Percentiles rank a stretch among this genome's conserved stretches.
Evolutionary conservation across 53 echinoderm and acorn worm species (phyloP).

Genomic region (Henricia sp.): DNA sequence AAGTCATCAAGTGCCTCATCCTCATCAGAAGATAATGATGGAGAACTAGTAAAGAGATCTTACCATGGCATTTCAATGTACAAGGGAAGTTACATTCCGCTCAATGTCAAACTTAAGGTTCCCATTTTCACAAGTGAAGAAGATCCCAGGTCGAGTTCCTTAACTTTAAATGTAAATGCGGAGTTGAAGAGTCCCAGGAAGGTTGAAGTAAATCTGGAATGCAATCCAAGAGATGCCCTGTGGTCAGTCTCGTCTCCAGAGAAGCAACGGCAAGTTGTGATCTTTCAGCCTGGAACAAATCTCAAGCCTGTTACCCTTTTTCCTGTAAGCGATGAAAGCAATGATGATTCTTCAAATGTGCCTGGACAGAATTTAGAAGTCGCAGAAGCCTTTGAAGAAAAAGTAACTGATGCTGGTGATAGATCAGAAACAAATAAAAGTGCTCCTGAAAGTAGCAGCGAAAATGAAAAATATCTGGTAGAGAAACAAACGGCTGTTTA

Average conservation of each 20-base stretch:
- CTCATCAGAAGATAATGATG: constrained; percentile 38
- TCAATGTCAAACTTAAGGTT: constrained; percentile 43
- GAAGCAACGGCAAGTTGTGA: constrained; percentile 28
- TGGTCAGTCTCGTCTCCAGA: constrained; percentile 50
- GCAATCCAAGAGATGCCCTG: constrained; percentile 41
- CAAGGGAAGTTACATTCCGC: constrained; percentile 36
- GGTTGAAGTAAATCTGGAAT: constrained; percentile 83
- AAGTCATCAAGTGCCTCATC: constrained; percentile 42
- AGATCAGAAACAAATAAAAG: background rate
- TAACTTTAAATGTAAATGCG: constrained; percentile 78
- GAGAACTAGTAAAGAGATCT: background rate
- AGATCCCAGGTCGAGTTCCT: constrained; percentile 43
- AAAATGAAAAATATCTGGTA: background rate
- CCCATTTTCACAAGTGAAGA: constrained; percentile 40
- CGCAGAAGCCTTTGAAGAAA: no score
- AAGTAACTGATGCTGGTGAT: no score
- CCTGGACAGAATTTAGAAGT: no score
- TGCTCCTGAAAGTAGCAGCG: background rate
- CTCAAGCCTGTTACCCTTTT: constrained; percentile 35
- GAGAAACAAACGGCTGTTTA: background rate
- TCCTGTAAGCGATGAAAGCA: constrained; percentile 32
- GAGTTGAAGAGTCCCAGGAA: constrained; percentile 76
- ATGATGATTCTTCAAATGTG: constrained; percentile 4
- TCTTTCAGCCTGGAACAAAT: constrained; percentile 32
- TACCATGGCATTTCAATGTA: background rate